Conservation (phyloP, 2,888 invertebrate species). For the Dioctria linearis region DNA sequence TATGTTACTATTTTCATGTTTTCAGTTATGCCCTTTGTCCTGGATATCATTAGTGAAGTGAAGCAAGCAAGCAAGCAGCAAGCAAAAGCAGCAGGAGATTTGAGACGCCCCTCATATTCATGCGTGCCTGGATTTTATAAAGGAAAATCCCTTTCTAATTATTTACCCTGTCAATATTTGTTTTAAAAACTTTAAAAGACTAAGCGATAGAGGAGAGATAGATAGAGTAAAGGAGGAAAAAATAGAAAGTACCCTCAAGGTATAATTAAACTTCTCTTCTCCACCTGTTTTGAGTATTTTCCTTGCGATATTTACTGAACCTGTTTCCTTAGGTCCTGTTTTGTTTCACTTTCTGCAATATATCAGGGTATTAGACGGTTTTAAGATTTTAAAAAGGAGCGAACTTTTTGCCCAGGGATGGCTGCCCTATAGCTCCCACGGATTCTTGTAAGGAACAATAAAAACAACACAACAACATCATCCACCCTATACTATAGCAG, state of each 20-base stretch:
- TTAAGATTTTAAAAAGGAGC: slow-evolving; percentile 44
- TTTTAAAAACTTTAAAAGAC: background rate
- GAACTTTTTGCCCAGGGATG: slow-evolving; percentile 19
- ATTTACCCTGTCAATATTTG: slow-evolving; percentile 9
- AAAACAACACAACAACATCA: slow-evolving; percentile 19
- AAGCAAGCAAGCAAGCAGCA: too few relatives aligned
- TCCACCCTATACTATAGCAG: background rate
- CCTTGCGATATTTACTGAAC: background rate
- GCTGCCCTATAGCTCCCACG: too few relatives aligned
- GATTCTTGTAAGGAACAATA: too few relatives aligned
- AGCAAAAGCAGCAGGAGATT: too few relatives aligned
- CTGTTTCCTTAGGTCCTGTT: background rate
- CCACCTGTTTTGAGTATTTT: too few relatives aligned
- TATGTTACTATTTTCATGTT: slow-evolving; percentile 2
- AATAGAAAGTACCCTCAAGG: too few relatives aligned
- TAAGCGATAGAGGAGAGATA: background rate
- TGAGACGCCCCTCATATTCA: background rate
- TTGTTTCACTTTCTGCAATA: slow-evolving; percentile 32
- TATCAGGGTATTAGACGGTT: slow-evolving; percentile 39
- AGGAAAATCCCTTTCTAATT: slow-evolving; percentile 29
- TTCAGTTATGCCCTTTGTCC: background rate
- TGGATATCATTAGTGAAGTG: too few relatives aligned
- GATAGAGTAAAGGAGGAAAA: too few relatives aligned
- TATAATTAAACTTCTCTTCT: too few relatives aligned
- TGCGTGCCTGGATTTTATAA: background rate